Evolutionary conservation across 2,797 vertebrate species (phyloP), one percentile per base, ranked within the genome.

Genomic region (Rhyacichthys aspro): DNA sequence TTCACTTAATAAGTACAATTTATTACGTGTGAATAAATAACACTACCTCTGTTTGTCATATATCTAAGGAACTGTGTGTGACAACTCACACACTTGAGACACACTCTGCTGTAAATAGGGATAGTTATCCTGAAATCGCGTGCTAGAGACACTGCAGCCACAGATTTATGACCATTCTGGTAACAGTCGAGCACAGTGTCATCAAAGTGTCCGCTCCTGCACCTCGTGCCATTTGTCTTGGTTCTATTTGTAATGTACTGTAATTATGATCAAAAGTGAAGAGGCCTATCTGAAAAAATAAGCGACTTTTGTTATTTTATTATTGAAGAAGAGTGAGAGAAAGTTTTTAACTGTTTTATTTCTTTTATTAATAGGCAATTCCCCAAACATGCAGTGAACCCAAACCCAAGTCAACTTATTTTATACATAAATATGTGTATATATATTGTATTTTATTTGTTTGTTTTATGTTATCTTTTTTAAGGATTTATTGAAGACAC

Each of bases 241-340:
- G 23, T 68, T 55, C 48, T 74, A 28, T 43, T 1, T 59, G 66
- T 36, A 68, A 72, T 74, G 63, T 39, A 68, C 67, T 74, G 67
- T 56, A 64, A 70, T 67, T 79, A 74, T 70, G 70, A 82, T 64
- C 48, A 55, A 55, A 72, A 48, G 23, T 50, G 60, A 62, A 66
- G 63, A 43, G n/a, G n/a, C n/a, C n/a, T n/a, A 3, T 38, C 34
- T 46, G 43, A 50, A 47, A 45, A 5, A 5, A 33, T 39, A 41
- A 44, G 14, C 43, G 16, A 46, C 55, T 16, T n/a, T 37, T 8
- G 23, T 3, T 11, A 39, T 17, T 12, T 32, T n/a, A n/a, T 52
- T 34, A 57, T 10, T 11, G 5, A 5, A 19, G 43, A 15, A 18
- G 8, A 9, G 11, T 18, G 43, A 11, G 39, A 17, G 15, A n/a